Evolutionary conservation across 2,888 invertebrate genomes (phyloP).

Genomic region (Oscheius sp.): DNA sequence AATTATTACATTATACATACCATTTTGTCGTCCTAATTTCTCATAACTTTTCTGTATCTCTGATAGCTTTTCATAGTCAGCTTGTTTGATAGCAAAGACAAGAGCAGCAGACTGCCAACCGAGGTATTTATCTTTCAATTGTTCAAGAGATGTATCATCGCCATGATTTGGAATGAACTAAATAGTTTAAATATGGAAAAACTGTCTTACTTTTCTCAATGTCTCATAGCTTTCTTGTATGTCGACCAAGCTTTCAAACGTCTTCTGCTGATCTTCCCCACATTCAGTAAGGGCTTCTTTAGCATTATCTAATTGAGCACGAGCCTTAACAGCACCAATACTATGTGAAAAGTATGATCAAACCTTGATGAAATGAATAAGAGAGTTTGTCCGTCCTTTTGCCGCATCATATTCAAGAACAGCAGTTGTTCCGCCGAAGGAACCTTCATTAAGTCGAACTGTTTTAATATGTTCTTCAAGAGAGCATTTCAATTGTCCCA

Average conservation of each 20-base stretch:
- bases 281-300: conserved; percentile 34
- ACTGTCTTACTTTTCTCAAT: conserved; percentile 22
- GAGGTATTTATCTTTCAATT: conserved; percentile 38
- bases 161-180: conserved; percentile 33
- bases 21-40: conserved; percentile 35
- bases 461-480: conserved; percentile 38
- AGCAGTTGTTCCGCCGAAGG: conserved; percentile 29
- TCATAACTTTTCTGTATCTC: conserved; percentile 40
- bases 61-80: conserved; percentile 34
- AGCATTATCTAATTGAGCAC: conserved; percentile 29
- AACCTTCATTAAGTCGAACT: conserved; percentile 30
- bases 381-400: conserved; percentile 34
- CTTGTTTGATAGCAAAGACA: conserved; percentile 38
- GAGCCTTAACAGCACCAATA: conserved; percentile 28
- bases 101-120: conserved; percentile 42
- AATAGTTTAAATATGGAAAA: not conserved
- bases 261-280: conserved; percentile 33
- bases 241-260: conserved; percentile 33
- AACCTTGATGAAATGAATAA: conserved; percentile 39
- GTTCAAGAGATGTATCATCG: conserved; percentile 32
- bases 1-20: conserved; percentile 8
- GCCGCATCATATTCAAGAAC: conserved; percentile 39
- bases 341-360: not conserved
- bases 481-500: conserved; percentile 33
- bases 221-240: conserved; percentile 39